Percentiles rank a stretch among this genome's conserved stretches.
These are phyloP conservation scores for Phoeniculus purpureus DNA, from an alignment of 2,797 vertebrate species.

Conservation along the genomic window DNA sequence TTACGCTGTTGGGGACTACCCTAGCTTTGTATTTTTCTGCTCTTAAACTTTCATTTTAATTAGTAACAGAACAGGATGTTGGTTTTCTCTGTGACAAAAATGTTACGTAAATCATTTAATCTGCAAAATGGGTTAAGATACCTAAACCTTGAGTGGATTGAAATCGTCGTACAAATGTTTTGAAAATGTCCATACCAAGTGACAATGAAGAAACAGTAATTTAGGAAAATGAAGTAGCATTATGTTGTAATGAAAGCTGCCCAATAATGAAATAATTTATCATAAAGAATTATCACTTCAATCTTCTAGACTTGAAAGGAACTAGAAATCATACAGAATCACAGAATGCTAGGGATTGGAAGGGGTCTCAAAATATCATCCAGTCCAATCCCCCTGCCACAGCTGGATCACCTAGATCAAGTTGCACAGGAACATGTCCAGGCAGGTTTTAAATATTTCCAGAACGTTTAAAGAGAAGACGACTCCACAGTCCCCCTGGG, in stretches of 20 bases:
- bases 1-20: rapidly evolving
- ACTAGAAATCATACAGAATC: not conserved
- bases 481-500: too few relatives aligned
- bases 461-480: too few relatives aligned
- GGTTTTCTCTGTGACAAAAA: not conserved
- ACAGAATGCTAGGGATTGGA: too few relatives aligned
- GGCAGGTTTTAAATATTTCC: too few relatives aligned
- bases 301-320: not conserved
- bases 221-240: not conserved
- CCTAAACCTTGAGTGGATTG: not conserved
- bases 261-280: not conserved
- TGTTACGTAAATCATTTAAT: not conserved
- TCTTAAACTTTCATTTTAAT: not conserved
- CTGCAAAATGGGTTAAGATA: not conserved
- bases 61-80: not conserved
- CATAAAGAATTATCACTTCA: not conserved
- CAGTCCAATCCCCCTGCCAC: too few relatives aligned
- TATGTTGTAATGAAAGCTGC: not conserved
- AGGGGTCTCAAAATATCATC: too few relatives aligned
- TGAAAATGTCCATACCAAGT: constrained; percentile 6
- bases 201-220: not conserved
- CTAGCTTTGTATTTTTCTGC: not conserved
- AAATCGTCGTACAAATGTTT: not conserved
- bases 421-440: too few relatives aligned
- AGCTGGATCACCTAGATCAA: too few relatives aligned